phyloP scores from a whole-genome alignment of 2,888 invertebrate genomes.

The Drosophila pegasa region DNA sequence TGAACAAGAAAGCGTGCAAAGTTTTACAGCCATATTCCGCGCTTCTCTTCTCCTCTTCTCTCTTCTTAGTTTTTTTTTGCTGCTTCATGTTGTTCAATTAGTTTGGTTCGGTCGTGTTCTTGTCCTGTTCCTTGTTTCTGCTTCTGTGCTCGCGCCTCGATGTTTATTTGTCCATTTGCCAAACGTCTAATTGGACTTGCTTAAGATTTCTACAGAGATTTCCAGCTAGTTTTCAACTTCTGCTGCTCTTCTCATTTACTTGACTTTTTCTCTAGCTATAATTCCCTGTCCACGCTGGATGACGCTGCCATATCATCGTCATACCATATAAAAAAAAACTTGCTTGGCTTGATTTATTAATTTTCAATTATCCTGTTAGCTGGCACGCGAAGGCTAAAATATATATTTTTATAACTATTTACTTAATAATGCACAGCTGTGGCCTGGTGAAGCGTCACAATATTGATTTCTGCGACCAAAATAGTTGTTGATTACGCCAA shows the following conservation, averaged over 20 bases:
- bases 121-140: slow-evolving; percentile 20
- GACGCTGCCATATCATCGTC: slow-evolving; percentile 34
- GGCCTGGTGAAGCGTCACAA: not conserved
- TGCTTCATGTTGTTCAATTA: slow-evolving; percentile 77
- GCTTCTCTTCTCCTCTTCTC: slow-evolving; percentile 9
- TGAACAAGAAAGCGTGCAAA: slow-evolving; percentile 42
- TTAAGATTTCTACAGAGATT: slow-evolving; percentile 79
- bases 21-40: slow-evolving; percentile 66
- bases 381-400: slow-evolving; percentile 40
- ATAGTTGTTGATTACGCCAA: slow-evolving; percentile 23
- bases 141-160: slow-evolving; percentile 14
- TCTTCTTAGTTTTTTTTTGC: slow-evolving; percentile 50
- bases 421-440: slow-evolving; percentile 34
- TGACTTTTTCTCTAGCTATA: slow-evolving; percentile 51
- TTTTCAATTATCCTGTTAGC: slow-evolving; percentile 45
- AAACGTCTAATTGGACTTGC: slow-evolving; percentile 79
- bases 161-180: slow-evolving; percentile 77
- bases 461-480: slow-evolving; percentile 42
- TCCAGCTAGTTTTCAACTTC: slow-evolving; percentile 35
- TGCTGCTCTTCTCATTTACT: slow-evolving; percentile 13
- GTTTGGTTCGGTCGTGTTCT: slow-evolving; percentile 57
- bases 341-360: slow-evolving; percentile 57
- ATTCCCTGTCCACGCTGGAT: slow-evolving; percentile 32
- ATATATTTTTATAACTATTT: slow-evolving; percentile 31
- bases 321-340: slow-evolving; percentile 14